Conservation (phyloP, 2,113 vertebrate genomes). For the Myotis yumanensis region DNA sequence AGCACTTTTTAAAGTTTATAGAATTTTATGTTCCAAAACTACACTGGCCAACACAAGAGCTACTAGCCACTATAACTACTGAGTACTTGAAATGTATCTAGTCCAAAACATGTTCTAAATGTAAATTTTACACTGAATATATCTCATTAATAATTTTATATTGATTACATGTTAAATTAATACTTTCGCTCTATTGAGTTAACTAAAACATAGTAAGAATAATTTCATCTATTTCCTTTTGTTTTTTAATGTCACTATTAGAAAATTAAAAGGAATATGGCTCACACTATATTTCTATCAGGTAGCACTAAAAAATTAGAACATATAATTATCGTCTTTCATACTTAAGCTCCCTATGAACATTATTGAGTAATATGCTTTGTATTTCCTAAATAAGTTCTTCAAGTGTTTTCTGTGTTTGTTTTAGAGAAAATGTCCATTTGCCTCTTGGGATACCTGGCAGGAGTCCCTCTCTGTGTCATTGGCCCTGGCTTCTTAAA, state of each 20-base stretch:
- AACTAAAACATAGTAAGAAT: constrained; percentile 2
- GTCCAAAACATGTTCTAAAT: background rate
- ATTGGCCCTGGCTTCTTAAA: background rate
- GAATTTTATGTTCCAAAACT: constrained; percentile 17
- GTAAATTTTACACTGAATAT: background rate
- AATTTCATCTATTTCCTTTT: background rate
- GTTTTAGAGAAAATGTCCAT: background rate
- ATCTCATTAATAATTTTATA: background rate
- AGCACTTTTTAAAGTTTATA: background rate
- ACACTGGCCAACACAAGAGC: background rate
- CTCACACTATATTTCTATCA: background rate
- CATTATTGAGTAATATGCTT: background rate
- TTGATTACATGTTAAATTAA: background rate
- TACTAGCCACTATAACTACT: background rate
- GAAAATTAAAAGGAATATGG: constrained; percentile 15
- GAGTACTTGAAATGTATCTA: background rate
- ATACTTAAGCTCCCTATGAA: background rate
- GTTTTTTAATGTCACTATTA: background rate
- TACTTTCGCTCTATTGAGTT: background rate
- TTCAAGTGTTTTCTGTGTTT: background rate
- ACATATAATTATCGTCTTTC: background rate
- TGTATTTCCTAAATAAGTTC: constrained; percentile 10
- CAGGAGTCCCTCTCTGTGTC: background rate
- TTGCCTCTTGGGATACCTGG: background rate
- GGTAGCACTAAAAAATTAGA: background rate